phyloP scores from a whole-genome alignment of 2,888 invertebrate species.

The Podotricha telesiphe region DNA sequence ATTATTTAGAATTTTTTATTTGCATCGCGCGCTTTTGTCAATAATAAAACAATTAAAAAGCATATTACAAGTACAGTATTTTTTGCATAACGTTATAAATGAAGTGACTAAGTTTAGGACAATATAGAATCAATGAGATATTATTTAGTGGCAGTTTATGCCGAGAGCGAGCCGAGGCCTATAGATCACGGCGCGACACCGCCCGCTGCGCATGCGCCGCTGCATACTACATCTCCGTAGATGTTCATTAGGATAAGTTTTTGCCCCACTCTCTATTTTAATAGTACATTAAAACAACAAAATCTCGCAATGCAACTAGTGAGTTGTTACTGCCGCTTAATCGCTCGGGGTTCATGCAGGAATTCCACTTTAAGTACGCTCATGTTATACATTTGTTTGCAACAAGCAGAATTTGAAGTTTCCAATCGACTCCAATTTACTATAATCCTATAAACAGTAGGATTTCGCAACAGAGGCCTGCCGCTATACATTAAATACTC shows the following conservation, averaged over 20 bases:
- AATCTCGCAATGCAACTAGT: slow-evolving; percentile 10
- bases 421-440: background rate
- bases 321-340: slow-evolving; percentile 13
- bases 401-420: background rate
- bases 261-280: slow-evolving; percentile 30
- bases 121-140: slow-evolving; percentile 16
- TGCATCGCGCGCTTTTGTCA: too few relatives aligned
- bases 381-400: background rate
- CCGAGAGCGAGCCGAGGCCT: slow-evolving; percentile 1
- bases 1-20: background rate
- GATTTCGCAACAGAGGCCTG: background rate
- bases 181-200: slow-evolving; percentile 5
- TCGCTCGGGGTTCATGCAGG: background rate
- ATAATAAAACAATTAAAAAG: background rate
- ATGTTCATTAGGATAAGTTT: slow-evolving; percentile 34
- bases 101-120: slow-evolving; percentile 13
- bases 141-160: slow-evolving; percentile 29
- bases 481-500: background rate
- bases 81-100: background rate
- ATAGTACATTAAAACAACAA: slow-evolving; percentile 27
- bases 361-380: background rate
- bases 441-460: background rate
- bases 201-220: slow-evolving; percentile 33
- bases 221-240: slow-evolving; percentile 23
- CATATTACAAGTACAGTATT: background rate